A percentile compares a stretch with the other conserved stretches of the same genome.
phyloP scores from a whole-genome alignment of 2,113 vertebrate genomes.

The Nothocercus julius region DNA sequence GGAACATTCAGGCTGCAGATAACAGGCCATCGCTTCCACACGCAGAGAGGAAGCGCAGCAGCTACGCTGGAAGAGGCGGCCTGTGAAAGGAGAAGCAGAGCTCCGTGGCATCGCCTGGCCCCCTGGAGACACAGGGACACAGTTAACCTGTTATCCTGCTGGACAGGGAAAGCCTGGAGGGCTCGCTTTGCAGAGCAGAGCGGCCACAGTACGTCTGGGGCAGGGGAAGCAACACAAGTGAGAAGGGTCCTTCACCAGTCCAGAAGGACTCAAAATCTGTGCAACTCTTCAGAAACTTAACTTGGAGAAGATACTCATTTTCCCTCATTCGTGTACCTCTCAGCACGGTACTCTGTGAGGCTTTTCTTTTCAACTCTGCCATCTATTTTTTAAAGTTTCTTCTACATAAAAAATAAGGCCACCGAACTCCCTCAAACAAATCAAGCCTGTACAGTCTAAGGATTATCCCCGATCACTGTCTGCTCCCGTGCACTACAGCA shows the following conservation, averaged over 20 bases:
- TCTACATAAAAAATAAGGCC: background rate
- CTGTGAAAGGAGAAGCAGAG: constrained; percentile 20
- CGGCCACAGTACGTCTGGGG: rapidly evolving
- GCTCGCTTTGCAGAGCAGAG: rapidly evolving
- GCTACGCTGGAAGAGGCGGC: background rate
- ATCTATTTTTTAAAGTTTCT: background rate
- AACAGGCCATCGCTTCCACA: constrained; percentile 42
- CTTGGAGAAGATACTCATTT: background rate
- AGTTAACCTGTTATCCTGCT: background rate
- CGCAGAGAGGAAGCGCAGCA: background rate
- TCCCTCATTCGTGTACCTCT: background rate
- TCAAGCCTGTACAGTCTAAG: background rate
- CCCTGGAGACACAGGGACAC: background rate
- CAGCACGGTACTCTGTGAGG: background rate
- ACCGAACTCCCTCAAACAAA: background rate
- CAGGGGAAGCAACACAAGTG: background rate
- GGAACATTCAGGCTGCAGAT: background rate
- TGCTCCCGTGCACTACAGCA: background rate
- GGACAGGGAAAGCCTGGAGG: background rate
- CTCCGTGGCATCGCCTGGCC: background rate
- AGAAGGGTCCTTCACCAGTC: background rate
- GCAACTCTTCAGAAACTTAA: background rate
- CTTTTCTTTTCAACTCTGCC: background rate
- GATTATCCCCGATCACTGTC: background rate
- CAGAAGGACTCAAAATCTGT: background rate